Evolutionary conservation across 1,140 invertebrate genomes (phyloP).

Genomic region (Cataglyphis hispanica): DNA sequence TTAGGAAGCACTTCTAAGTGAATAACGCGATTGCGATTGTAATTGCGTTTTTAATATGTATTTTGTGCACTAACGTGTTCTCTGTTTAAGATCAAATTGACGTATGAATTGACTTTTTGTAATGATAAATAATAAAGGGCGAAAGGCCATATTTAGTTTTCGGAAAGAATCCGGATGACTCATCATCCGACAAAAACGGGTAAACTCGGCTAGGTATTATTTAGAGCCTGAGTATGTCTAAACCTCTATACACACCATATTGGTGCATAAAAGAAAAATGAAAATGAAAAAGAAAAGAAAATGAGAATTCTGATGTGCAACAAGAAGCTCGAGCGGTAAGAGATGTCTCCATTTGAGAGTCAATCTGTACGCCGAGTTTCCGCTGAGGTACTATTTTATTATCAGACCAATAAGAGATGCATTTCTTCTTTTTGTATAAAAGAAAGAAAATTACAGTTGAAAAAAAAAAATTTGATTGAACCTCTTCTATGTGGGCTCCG

Average conservation of each 20-base stretch:
- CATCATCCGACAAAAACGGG: conserved; percentile 70
- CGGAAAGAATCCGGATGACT: conserved; percentile 52
- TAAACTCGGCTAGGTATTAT: conserved; percentile 71
- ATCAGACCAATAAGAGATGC: conserved; percentile 51
- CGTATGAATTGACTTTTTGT: conserved; percentile 18
- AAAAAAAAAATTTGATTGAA: conserved; percentile 26
- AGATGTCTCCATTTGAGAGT: conserved; percentile 40
- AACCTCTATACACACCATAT: conserved; percentile 80
- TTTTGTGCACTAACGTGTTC: conserved; percentile 27
- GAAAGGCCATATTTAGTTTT: conserved; percentile 40
- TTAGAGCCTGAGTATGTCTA: conserved; percentile 65
- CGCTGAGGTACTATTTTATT: conserved; percentile 56
- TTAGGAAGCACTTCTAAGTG: conserved; percentile 37
- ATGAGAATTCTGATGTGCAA: conserved; percentile 27
- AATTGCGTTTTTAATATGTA: conserved; percentile 45
- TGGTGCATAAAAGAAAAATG: conserved; percentile 71
- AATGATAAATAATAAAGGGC: conserved; percentile 1
- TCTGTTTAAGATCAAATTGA: conserved; percentile 34
- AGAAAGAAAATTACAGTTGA: conserved; percentile 10
- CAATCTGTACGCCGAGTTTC: conserved; percentile 33
- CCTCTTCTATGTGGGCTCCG: conserved; percentile 28
- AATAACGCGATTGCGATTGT: not conserved
- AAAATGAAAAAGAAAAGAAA: conserved; percentile 42
- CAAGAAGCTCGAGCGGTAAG: not conserved
- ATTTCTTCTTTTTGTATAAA: conserved; percentile 57